Evolutionary conservation across 2,888 invertebrate genomes (phyloP), one percentile per base, ranked within the genome.

Genomic region (Dasypogon diadema): DNA sequence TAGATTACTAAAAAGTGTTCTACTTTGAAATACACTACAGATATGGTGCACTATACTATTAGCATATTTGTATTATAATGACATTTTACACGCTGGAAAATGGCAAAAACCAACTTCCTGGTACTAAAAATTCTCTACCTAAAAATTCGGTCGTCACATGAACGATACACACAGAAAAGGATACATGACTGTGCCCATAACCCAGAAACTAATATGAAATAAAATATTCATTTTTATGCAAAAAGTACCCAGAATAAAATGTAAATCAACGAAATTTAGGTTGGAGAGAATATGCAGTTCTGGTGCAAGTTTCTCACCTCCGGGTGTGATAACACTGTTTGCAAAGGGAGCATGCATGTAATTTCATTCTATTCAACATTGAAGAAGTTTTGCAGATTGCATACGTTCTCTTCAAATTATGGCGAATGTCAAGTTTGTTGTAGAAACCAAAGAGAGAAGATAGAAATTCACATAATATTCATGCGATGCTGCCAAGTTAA

Each of bases 141-240:
- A 30, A 21, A 21, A 51, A 21, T 21, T 21, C 21, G 18, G 5
- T 51, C 51, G 18, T 51, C 21, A 18, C 6, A 21, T 21, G 51
- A 21, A 21, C 51, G 18, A 21, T 16, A 16, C 6, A 2, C 12
- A 51, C 18, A 21, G 16, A 21, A 26, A 16, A 16, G 34, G 30
- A 30, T 30, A 26, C n/a, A 16, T 14, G 26, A 8, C 60, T 14
- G 60, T 18, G 37, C 60, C 37, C 60, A 60, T 60, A 60, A 37
- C 37, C 60, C 37, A 60, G 37, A 60, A 60, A 60, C 60, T 60
- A 60, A 60, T 60, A 60, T 37, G 60, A 60, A 60, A 60, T 60
- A 60, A 60, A 60, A 60, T 60, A 60, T 60, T 60, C 60, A 60
- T 60, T 60, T 60, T 60, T 60, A 60, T 60, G 60, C 60, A 60